phyloP scores from a whole-genome alignment of 2,113 vertebrate species.

The Steatornis caripensis region DNA sequence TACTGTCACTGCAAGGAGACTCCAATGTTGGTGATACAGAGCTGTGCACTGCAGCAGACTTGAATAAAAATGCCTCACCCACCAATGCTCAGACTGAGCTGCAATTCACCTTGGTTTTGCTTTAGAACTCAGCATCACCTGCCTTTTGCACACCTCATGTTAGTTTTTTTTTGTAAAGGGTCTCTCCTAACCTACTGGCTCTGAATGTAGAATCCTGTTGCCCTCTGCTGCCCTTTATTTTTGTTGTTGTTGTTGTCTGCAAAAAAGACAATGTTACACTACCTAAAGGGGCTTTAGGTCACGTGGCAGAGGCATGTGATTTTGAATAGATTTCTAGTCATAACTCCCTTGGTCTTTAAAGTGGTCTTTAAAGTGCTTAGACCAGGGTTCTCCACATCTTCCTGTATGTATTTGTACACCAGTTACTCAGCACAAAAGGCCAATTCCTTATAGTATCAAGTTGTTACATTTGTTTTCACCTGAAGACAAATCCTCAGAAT shows the following conservation, averaged over 20 bases:
- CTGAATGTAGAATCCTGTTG: not conserved
- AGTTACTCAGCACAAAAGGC: not conserved
- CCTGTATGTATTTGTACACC: not conserved
- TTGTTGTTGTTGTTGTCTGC: not conserved
- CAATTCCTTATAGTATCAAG: not conserved
- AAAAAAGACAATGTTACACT: not conserved
- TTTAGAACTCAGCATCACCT: not conserved
- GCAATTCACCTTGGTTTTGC: not conserved
- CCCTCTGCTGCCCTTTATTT: not conserved
- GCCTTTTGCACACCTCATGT: not conserved
- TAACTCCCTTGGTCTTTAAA: not conserved
- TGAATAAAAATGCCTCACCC: not conserved
- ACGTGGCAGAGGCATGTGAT: not conserved
- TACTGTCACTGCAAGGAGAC: not conserved
- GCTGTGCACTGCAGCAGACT: no score
- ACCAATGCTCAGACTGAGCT: not conserved
- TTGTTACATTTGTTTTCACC: not conserved
- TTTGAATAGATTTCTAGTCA: not conserved
- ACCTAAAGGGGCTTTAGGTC: not conserved
- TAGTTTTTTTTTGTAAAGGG: not conserved
- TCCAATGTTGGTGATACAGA: not conserved
- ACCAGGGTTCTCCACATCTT: not conserved
- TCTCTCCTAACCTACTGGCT: not conserved
- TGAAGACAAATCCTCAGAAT: not conserved
- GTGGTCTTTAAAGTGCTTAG: not conserved